Base-by-base conservation (phyloP, 2,888 invertebrate genomes). In the Cotesia congregata region DNA sequence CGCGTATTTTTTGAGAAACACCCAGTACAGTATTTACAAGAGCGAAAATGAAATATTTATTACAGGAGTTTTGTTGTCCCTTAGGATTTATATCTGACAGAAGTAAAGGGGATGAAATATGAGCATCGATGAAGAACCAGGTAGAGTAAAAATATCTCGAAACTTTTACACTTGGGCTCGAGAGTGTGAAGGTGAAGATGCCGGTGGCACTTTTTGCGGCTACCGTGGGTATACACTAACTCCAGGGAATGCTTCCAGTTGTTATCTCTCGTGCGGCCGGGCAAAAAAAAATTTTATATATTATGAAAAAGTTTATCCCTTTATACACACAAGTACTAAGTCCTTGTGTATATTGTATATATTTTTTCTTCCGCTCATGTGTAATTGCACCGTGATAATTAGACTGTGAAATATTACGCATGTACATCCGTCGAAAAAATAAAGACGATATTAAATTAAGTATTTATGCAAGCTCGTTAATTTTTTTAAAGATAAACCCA, bases 121-220 rank as follows among this genome's bases (percentile, higher is more conserved):
- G 71, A 39, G 61, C 71, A 71, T 39, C n/a, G 39, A 71, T 30
- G 40, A n/a, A 17, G 30, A 30, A 30, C 30, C 30, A 30, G 20
- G 38, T 9, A 38, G 59, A 38, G 9, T 60, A 71, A 38, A 71
- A 71, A 71, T 71, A 71, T 71, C 71, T 60, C 60, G 71, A 71
- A 71, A 71, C 60, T 71, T 71, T 61, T 50, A 50, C 50, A 50
- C 50, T 50, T 50, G 50, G n/a, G 61, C 59, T 17, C 39, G 61
- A 38, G 39, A 9, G 67, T 67, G 60, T 61, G 60, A 38, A 61
- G 71, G 50, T 50, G 50, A 50, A 15, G 30, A 20, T 30, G 41
- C 9, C n/a, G 60, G 38, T 71, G n/a, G 70, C 61, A 61, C 39
- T 61, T 61, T 71, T 15, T 67, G 61, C n/a, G 15, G 61, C 38